Evolutionary conservation across 2,888 invertebrate species (phyloP), one percentile per base, ranked within the genome.

Genomic region (Aporophyla nigra): DNA sequence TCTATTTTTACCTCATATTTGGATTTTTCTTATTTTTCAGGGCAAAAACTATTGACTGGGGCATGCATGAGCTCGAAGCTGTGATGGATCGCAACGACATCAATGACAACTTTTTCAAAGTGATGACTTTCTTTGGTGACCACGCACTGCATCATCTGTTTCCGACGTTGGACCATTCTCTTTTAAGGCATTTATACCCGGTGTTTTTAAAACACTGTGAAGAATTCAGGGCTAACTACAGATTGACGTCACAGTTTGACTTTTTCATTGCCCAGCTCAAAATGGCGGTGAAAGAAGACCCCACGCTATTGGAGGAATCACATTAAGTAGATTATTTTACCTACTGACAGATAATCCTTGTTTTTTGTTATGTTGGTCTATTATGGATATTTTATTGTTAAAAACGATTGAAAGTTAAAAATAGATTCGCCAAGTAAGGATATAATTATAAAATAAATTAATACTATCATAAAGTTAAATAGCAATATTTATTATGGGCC

Each of bases 121-220:
- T 97, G 7, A 92, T 98, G 87, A 98, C 98, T 0, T 97, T 97
- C 89, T 98, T 98, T 86, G 98, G 98, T 0, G 97, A 98, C 76
- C 98, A 99, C 89, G 96, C 97, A 0, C 94, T 98, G 10, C 98
- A 99, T 91, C 98, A 98, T 93, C 94, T 98, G 40, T 98, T 98
- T 87, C 98, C 98, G 0, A 98, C 98, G 0, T 89, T 98, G 9
- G 98, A 98, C 91, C 98, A 98, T 89, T 97, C 97, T 0, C 94
- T 97, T 43, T 93, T 98, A 46, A 97, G 97, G 10, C 95, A 97
- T 74, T 94, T 98, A 24, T 97, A 98, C 88, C 97, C 98, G 0
- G 95, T 97, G 1, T 97, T 98, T 75, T 86, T 97, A 24, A 93
- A 97, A 80, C 97, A 97, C 10, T 97, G 97, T 86, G 90, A 97